Conservation (phyloP, 2,797 vertebrate genomes). For the Sylvia borin region DNA sequence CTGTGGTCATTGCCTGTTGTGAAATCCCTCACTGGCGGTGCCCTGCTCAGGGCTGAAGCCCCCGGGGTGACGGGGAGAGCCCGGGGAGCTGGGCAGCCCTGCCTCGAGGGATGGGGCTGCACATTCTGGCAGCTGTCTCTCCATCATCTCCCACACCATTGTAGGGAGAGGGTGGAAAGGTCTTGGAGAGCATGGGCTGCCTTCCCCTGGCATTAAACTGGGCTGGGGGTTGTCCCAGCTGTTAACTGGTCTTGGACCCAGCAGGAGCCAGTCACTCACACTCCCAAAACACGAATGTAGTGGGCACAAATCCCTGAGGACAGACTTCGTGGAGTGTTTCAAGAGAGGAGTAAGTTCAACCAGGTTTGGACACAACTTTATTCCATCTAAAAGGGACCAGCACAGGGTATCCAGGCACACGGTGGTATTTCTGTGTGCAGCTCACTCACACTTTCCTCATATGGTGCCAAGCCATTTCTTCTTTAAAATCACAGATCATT, state of each 20-base stretch:
- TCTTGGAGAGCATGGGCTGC: background rate
- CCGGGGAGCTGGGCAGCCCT: background rate
- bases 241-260: background rate
- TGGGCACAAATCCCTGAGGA: background rate
- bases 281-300: accelerated
- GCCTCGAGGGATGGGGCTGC: background rate
- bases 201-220: background rate
- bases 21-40: accelerated
- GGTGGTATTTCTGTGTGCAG: background rate
- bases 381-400: background rate
- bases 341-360: background rate
- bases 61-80: background rate
- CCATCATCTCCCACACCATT: accelerated
- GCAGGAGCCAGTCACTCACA: background rate
- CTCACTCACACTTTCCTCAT: background rate
- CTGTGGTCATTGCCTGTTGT: accelerated
- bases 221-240: background rate
- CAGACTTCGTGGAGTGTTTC: accelerated
- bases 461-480: background rate
- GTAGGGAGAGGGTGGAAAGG: accelerated
- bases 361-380: constrained; percentile 2
- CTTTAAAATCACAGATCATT: constrained; percentile 13
- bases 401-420: background rate
- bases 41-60: background rate
- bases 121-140: background rate